Evolutionary conservation across 2,113 vertebrate genomes (phyloP).

Genomic region (Pterocles burchelli): DNA sequence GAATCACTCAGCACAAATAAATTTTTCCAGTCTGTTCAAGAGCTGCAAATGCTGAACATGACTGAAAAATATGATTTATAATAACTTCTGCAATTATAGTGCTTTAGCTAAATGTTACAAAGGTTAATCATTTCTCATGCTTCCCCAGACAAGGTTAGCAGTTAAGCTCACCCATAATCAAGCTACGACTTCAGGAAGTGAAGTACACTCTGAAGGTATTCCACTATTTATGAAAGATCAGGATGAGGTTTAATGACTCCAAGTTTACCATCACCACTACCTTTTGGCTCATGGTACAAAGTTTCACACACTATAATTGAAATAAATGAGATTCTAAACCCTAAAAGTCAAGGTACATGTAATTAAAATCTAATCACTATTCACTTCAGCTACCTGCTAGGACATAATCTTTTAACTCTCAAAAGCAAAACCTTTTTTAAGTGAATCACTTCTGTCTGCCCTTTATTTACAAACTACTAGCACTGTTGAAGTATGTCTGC

Average conservation of each 20-base stretch:
- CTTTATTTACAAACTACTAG: slow-evolving; percentile 36
- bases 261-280: not conserved
- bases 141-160: not conserved
- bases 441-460: not conserved
- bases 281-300: not conserved
- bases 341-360: not conserved
- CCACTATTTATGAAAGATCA: not conserved
- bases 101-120: not conserved
- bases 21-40: not conserved
- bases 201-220: not conserved
- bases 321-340: slow-evolving; percentile 28
- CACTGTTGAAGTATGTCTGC: not conserved
- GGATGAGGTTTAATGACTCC: not conserved
- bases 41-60: not conserved
- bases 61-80: not conserved
- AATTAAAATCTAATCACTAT: slow-evolving; percentile 33
- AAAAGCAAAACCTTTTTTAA: not conserved
- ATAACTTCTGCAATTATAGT: not conserved
- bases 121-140: slow-evolving; percentile 5
- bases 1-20: not conserved
- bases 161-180: not conserved
- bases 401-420: not conserved
- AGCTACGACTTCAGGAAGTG: not conserved
- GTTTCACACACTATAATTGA: not conserved
- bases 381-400: not conserved